Base-by-base conservation (phyloP, 2,797 vertebrate species). In the Tokudaia muenninki region DNA sequence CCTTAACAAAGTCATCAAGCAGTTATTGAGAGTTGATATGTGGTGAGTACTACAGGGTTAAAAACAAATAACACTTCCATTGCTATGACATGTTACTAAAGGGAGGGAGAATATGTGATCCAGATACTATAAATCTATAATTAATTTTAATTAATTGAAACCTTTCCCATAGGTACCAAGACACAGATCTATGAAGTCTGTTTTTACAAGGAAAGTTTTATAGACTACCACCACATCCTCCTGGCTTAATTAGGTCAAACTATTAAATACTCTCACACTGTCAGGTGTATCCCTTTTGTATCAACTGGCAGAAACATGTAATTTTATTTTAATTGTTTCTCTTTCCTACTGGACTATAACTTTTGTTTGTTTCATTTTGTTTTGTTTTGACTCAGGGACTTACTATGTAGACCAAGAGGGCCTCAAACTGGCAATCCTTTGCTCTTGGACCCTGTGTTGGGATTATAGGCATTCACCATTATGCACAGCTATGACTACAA, bases 61-160 rank as follows among this genome's bases (percentile, higher is more conserved):
- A 94, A 74, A 8, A 70, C 52, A 31, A 67, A 41, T 92, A 96
- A 67, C 7, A 81, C 12, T 72, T 9, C 94, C 61, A 16, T 79
- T 82, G 50, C 19, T 95, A 12, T 83, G 65, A 92, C 12, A 65
- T 4, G 1, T 80, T 91, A 70, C 47, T 31, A 19, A 52, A 52
- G 47, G 65, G 31, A 84, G 2, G 14, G 24, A 82, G 17, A 63
- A 11, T 47, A 70, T 65, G 7, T 90, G 29, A 75, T 50, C 22
- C 41, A 94, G 92, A 55, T 29, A 79, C 24, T 77, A 41, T 59
- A 88, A 88, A 21, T n/a, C 86, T 57, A 9, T 21, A 74, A 72
- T 88, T 74, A 59, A 74, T 21, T 74, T 52, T 74, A 94, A 81
- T 94, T 52, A 94, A 90, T 37, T 84, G 79, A 67, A 31, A 88